Evolutionary conservation across 2,113 vertebrate genomes (phyloP), one percentile per base, ranked within the genome.

Genomic region (Pithys albifrons): DNA sequence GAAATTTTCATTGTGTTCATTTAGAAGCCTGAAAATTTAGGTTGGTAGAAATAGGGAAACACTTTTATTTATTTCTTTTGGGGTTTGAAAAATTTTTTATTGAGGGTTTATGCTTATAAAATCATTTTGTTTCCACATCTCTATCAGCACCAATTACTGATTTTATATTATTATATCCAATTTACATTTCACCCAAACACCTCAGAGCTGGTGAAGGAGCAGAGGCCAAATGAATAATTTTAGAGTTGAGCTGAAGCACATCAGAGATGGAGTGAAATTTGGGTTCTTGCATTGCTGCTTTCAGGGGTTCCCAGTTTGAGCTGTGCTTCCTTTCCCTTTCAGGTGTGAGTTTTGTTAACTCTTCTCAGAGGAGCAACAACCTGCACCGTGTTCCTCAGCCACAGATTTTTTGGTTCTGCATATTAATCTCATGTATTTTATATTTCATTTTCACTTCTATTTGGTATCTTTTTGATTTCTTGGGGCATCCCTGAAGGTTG

Each of bases 321-420:
- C 27, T 35, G 18, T 9, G 12, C 4, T 57, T 82, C 2, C 7
- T 28, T 77, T 70, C 48, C 7, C 46, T 72, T 82, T 52, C n/a
- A 22, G 48, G 17, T 74, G 43, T 88, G 62, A 88, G 9, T 82
- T 92, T 71, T 22, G 12, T 12, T 72, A 58, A 64, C 10, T 5
- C 19, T 41, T 49, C 89, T 92, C 67, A 91, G 93, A 93, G 73
- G 71, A 91, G 41, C 27, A 39, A 39, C 39, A 39, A 39, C 39
- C 39, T 66, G 54, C 23, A 12, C 19, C 37, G n/a, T 39, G 17
- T 61, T 39, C 52, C 12, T 49, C 24, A 66, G 69, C 37, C 9
- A 5, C 19, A 84, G 25, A 70, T 28, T 71, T 97, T 93, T 96
- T 95, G 46, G 35, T 89, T 88, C 69, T 88, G 14, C 48, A 89